Conservation (phyloP, 2,797 vertebrate species). For the Fratercula arctica region DNA sequence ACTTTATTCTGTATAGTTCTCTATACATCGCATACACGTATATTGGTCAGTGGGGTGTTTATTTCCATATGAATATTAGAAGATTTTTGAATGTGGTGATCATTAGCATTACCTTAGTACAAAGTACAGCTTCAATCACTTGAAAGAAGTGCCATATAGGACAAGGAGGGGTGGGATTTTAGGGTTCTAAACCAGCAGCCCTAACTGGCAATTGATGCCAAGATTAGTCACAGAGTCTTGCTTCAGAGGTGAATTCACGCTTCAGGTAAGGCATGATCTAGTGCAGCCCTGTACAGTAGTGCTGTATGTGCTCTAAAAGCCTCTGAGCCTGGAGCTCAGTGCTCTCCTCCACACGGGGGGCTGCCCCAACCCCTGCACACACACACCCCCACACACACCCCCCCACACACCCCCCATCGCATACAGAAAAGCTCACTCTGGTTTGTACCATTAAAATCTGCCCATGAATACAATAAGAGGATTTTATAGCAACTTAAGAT, state of each 20-base stretch:
- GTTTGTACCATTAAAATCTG: background rate
- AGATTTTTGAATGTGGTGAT: background rate
- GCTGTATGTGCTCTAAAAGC: background rate
- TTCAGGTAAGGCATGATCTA: background rate
- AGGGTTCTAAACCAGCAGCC: background rate
- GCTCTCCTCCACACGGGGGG: rapidly evolving
- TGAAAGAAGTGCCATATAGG: background rate
- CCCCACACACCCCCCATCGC: too few relatives aligned
- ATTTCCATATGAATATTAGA: background rate
- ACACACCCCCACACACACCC: too few relatives aligned
- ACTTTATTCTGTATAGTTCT: background rate
- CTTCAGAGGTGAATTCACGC: background rate
- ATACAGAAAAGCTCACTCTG: rapidly evolving
- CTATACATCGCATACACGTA: background rate
- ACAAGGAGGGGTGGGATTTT: background rate
- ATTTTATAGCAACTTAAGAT: background rate
- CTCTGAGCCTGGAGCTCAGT: background rate
- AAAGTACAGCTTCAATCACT: background rate
- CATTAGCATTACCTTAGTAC: background rate
- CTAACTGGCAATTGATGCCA: background rate
- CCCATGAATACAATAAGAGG: rapidly evolving
- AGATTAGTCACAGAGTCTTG: background rate
- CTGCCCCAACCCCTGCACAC: too few relatives aligned
- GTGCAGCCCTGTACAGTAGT: background rate
- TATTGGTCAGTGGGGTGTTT: background rate